These are phyloP conservation scores for Calycopis cecrops DNA, from an alignment of 1,140 invertebrate genomes.

Conservation along the genomic window DNA sequence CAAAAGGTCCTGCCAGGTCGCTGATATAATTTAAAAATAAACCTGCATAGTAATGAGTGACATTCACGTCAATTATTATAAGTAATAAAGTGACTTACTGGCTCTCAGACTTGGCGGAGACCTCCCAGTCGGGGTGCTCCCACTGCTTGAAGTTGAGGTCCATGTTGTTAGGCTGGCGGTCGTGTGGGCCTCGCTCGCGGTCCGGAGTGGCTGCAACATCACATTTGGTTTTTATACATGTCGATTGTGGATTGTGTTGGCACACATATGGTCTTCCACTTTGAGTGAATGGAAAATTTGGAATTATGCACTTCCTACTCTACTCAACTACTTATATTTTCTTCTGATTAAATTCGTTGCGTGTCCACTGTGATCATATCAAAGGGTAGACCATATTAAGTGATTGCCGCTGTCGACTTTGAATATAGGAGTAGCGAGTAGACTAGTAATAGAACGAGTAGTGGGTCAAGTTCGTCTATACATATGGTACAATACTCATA, in stretches of 20 bases:
- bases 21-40: not conserved
- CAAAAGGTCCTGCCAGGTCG: not conserved
- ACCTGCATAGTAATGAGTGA: not conserved
- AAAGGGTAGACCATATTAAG: too few species aligned
- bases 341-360: too few species aligned
- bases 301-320: too few species aligned
- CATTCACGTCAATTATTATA: not conserved
- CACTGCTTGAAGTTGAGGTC: slow-evolving; percentile 83
- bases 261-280: too few species aligned
- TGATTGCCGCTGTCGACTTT: too few species aligned
- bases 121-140: slow-evolving; percentile 88
- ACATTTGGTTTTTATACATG: not conserved
- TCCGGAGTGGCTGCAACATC: slow-evolving; percentile 76
- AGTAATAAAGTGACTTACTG: slow-evolving; percentile 80
- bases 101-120: slow-evolving; percentile 88
- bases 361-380: too few species aligned
- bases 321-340: too few species aligned
- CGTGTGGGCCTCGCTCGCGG: slow-evolving; percentile 38
- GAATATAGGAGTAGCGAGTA: too few species aligned
- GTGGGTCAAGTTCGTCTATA: too few species aligned
- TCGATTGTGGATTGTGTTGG: slow-evolving; percentile 1
- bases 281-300: too few species aligned
- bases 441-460: too few species aligned
- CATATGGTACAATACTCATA: too few species aligned
- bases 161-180: not conserved